Percentiles rank a stretch among this genome's conserved stretches.
Evolutionary conservation across 2,888 invertebrate species (phyloP).

Genomic region (Mythimna loreyi): DNA sequence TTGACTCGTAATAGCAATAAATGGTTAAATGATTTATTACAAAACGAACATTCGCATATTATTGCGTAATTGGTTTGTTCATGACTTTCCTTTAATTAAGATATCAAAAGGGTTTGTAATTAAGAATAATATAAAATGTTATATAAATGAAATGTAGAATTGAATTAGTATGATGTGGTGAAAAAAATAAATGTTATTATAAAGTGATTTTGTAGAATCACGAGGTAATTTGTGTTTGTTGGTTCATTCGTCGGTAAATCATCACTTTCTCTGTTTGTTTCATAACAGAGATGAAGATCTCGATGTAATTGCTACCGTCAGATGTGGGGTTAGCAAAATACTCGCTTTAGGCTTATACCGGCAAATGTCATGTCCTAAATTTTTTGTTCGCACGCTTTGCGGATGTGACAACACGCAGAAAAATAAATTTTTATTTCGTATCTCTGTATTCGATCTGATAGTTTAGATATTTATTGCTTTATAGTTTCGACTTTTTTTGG

Average conservation of each 20-base stretch:
- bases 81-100: slow-evolving; percentile 48
- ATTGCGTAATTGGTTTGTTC: slow-evolving; percentile 21
- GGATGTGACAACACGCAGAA: slow-evolving; percentile 20
- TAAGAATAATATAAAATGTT: slow-evolving; percentile 21
- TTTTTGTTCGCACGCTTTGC: slow-evolving; percentile 10
- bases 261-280: slow-evolving; percentile 79
- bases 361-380: slow-evolving; percentile 38
- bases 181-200: slow-evolving; percentile 71
- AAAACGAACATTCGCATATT: slow-evolving; percentile 22
- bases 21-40: slow-evolving; percentile 29
- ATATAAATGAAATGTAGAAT: slow-evolving; percentile 24
- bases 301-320: slow-evolving; percentile 69
- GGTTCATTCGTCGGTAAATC: slow-evolving; percentile 73
- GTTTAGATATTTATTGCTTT: slow-evolving; percentile 1
- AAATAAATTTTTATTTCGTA: neutral
- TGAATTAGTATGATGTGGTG: slow-evolving; percentile 30
- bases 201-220: slow-evolving; percentile 72
- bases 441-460: slow-evolving; percentile 1
- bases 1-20: slow-evolving; percentile 23
- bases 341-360: neutral
- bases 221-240: slow-evolving; percentile 66
- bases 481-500: neutral
- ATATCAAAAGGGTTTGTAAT: slow-evolving; percentile 43
- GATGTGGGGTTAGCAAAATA: slow-evolving; percentile 56
- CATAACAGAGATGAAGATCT: slow-evolving; percentile 68